Base-by-base conservation (phyloP, 2,797 vertebrate genomes). In the Xenops minutus region DNA sequence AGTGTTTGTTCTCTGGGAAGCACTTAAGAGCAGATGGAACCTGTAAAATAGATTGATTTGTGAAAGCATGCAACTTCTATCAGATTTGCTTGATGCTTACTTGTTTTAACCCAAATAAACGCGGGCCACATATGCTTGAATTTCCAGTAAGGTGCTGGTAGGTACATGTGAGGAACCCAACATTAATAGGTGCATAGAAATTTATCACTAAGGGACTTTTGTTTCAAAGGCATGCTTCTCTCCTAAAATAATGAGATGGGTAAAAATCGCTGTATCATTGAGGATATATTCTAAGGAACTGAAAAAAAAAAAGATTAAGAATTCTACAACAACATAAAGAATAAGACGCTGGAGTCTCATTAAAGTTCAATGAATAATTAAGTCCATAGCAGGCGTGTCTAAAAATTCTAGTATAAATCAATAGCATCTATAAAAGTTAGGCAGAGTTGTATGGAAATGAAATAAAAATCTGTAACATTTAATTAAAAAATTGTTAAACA, bases 1-100 rank as follows among this genome's bases (percentile, higher is more conserved):
- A 52, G 79, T 95, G 93, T 97, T 95, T 97, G 95, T 95, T 95
- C 95, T 94, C 93, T 80, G 94, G 63, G 89, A 96, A 92, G 77
- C 68, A 76, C 92, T 96, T 91, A 75, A 84, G 92, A 88, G 77
- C 97, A 97, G 96, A 96, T 91, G 95, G 96, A 78, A 92, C 77
- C 44, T 93, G 95, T 94, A 92, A 97, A 93, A 75, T n/a, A 54
- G 59, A 56, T 86, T 74, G 88, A 78, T 91, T 92, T 79, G 41
- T 85, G 79, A 76, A 93, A 88, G 67, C 36, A 6, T 61, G 79
- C 71, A 14, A 15, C 76, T 81, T 92, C 54, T 67, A 76, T 87
- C 90, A 88, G 78, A 93, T 83, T 82, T 92, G 39, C 80, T 78
- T 73, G 85, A 58, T 88, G 85, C 85, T 85, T 91, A 68, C 82